phyloP scores from a whole-genome alignment of 2,888 invertebrate genomes.

The Cyclophora punctaria region DNA sequence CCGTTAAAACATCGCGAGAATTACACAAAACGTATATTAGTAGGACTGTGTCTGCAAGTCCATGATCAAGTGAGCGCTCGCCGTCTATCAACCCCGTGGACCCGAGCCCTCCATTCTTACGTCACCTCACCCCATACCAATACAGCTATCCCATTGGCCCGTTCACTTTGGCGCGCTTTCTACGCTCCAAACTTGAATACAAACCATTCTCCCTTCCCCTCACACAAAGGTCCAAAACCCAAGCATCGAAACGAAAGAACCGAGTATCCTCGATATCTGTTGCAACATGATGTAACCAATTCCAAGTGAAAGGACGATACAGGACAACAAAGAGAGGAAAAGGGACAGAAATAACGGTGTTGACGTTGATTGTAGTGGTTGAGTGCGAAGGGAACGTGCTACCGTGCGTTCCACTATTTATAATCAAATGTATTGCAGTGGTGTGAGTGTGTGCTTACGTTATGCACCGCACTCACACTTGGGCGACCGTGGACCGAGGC shows the following conservation, averaged over 20 bases:
- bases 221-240: constrained; percentile 29
- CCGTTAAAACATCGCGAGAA: constrained; percentile 47
- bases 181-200: constrained; percentile 39
- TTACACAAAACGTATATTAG: constrained; percentile 44
- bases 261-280: constrained; percentile 34
- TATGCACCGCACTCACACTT: constrained; percentile 63
- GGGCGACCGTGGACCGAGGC: constrained; percentile 53
- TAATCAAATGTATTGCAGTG: constrained; percentile 59
- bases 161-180: constrained; percentile 72
- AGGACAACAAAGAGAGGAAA: constrained; percentile 25
- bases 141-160: constrained; percentile 41
- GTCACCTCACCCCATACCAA: constrained; percentile 71
- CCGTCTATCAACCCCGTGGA: constrained; percentile 66
- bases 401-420: constrained; percentile 74
- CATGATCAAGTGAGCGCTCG: constrained; percentile 64
- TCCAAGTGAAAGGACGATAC: constrained; percentile 42
- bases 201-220: constrained; percentile 36
- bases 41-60: constrained; percentile 52
- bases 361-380: constrained; percentile 63
- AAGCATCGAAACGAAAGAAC: constrained; percentile 46
- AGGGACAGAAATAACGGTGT: constrained; percentile 43
- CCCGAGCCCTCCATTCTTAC: constrained; percentile 52
- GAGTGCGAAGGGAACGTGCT: constrained; percentile 73
- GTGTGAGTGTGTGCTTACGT: constrained; percentile 63
- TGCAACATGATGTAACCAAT: constrained; percentile 64